Base-by-base conservation (phyloP, 2,797 vertebrate species). In the Bufotes viridis region DNA sequence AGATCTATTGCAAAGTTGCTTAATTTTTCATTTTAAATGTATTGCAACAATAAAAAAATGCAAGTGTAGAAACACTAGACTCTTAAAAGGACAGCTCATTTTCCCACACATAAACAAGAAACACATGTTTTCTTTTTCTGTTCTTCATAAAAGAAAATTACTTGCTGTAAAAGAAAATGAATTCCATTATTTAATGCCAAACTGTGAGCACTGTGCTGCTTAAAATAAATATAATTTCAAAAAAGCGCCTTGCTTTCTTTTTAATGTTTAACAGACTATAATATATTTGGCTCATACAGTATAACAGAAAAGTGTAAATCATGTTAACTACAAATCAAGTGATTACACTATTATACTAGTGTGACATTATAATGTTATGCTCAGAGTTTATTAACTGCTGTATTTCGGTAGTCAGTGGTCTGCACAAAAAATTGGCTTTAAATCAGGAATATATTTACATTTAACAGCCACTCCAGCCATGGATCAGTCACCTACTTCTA, bases 401-500 rank as follows among this genome's bases (percentile, higher is more conserved):
- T 78, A 42, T 79, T 85, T 42, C 51, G 49, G 84, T 63, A 86
- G 61, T 83, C 76, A 26, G 61, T 15, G n/a, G 6, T 63, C 29
- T 78, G 55, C 24, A 24, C 55, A 78, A 2, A 53, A 65, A 81
- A 72, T 82, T 61, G 14, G 29, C 84, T 78, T 82, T 82, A 82
- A 53, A 65, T 55, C n/a, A 60, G 18, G 51, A 90, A 82, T 82
- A 72, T 49, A 72, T 58, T 87, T 67, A 51, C 14, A 72, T 82
- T 78, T 88, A 85, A 72, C 34, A 29, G 72, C 60, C 79, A 67
- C 58, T 78, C 1, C 63, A 70, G 82, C 80, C 17, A 63, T 74
- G 34, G 78, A 72, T 84, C 78, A 70, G n/a, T 69, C 63, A 88
- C 84, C 80, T 74, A 29, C 49, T 74, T 85, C 53, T 53, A 76